These are phyloP conservation scores for Tribolium castaneum DNA, from an alignment of 1,140 invertebrate species.

Conservation along the genomic window DNA sequence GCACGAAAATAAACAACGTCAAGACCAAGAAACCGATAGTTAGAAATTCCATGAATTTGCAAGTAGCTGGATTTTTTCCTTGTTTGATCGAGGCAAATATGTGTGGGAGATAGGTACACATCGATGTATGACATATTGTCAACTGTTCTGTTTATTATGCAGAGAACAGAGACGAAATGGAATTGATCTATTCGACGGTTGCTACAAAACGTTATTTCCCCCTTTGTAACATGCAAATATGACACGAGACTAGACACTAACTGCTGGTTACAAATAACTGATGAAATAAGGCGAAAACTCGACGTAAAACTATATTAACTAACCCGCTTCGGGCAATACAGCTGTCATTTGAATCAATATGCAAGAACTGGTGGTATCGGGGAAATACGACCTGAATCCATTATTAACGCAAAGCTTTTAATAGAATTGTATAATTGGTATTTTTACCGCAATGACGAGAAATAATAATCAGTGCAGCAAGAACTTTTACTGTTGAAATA, in stretches of 20 bases:
- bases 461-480: background rate
- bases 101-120: too few relatives aligned
- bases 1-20: background rate
- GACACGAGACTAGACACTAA: background rate
- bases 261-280: conserved; percentile 2
- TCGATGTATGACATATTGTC: background rate
- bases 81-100: background rate
- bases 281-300: conserved; percentile 1
- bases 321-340: background rate
- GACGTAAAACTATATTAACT: conserved; percentile 10
- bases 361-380: background rate
- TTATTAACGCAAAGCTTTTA: background rate
- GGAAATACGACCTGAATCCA: conserved; percentile 9
- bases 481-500: background rate
- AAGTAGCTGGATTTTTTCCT: background rate
- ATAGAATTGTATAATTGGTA: background rate
- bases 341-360: background rate
- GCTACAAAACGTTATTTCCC: background rate
- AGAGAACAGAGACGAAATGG: background rate
- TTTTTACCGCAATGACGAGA: background rate
- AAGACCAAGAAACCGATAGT: too few relatives aligned
- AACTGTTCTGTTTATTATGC: background rate
- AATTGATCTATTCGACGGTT: background rate
- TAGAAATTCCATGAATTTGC: background rate
- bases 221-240: conserved; percentile 8